phyloP scores from a whole-genome alignment of 2,113 vertebrate species.

The Alethe castanea region DNA sequence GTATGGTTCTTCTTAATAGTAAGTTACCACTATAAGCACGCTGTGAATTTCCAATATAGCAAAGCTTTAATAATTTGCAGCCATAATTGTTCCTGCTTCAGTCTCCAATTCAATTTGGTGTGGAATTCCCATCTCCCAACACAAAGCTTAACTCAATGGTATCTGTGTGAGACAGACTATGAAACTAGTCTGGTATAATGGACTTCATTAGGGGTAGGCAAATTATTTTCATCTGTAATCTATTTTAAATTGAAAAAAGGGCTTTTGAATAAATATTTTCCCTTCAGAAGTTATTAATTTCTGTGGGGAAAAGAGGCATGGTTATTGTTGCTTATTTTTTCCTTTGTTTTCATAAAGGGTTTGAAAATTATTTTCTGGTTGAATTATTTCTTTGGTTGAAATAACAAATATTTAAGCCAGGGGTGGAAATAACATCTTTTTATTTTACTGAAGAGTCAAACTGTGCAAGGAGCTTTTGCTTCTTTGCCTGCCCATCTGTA shows the following conservation, averaged over 20 bases:
- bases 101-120: conserved; percentile 52
- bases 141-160: conserved; percentile 32
- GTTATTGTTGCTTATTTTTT: not conserved
- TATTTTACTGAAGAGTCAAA: not conserved
- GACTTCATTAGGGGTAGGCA: conserved; percentile 36
- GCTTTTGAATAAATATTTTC: conserved; percentile 36
- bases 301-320: not conserved
- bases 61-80: conserved; percentile 49
- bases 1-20: not conserved
- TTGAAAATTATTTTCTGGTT: conserved; percentile 7
- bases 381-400: conserved; percentile 6
- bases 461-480: not conserved
- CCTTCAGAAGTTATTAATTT: conserved; percentile 13
- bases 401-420: not conserved
- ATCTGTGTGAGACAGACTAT: conserved; percentile 52
- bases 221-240: conserved; percentile 47
- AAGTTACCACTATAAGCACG: not conserved
- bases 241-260: conserved; percentile 12
- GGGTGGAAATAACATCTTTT: not conserved
- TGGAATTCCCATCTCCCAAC: conserved; percentile 46
- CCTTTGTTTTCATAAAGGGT: not conserved
- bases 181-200: conserved; percentile 30
- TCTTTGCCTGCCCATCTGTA: not conserved
- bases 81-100: conserved; percentile 51
- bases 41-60: conserved; percentile 46